These are phyloP conservation scores for Sciaenops ocellatus DNA, from an alignment of 2,797 vertebrate species.

Conservation along the genomic window DNA sequence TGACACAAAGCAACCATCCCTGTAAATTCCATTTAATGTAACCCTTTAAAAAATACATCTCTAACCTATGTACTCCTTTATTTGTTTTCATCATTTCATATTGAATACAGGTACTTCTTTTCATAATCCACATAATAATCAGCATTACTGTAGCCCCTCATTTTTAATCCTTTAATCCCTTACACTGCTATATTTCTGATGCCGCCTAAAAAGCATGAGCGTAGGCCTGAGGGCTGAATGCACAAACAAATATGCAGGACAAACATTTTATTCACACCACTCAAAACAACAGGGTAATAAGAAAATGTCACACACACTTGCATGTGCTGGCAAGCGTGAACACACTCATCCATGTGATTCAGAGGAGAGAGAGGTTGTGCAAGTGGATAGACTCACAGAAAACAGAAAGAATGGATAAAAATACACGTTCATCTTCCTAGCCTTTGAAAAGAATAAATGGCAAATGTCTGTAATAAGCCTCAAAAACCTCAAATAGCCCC, in stretches of 20 bases:
- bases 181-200: conserved; percentile 24
- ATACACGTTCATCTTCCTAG: background rate
- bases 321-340: conserved; percentile 16
- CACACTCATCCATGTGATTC: conserved; percentile 5
- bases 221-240: background rate
- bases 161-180: conserved; percentile 58
- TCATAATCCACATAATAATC: conserved; percentile 55
- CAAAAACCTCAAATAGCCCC: background rate
- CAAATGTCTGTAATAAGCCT: background rate
- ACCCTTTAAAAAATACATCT: conserved; percentile 3
- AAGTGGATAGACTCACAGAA: background rate
- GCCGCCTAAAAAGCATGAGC: conserved; percentile 20
- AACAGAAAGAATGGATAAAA: conserved; percentile 1
- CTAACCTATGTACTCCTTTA: background rate
- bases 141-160: conserved; percentile 43
- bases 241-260: conserved; percentile 33
- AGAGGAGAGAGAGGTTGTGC: background rate
- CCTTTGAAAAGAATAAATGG: background rate
- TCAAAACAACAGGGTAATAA: conserved; percentile 35
- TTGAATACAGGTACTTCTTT: conserved; percentile 25
- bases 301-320: conserved; percentile 30
- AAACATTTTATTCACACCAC: conserved; percentile 49
- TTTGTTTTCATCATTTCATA: conserved; percentile 24
- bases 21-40: background rate
- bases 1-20: background rate